Conservation (phyloP, 2,797 vertebrate species). For the Heliangelus exortis region DNA sequence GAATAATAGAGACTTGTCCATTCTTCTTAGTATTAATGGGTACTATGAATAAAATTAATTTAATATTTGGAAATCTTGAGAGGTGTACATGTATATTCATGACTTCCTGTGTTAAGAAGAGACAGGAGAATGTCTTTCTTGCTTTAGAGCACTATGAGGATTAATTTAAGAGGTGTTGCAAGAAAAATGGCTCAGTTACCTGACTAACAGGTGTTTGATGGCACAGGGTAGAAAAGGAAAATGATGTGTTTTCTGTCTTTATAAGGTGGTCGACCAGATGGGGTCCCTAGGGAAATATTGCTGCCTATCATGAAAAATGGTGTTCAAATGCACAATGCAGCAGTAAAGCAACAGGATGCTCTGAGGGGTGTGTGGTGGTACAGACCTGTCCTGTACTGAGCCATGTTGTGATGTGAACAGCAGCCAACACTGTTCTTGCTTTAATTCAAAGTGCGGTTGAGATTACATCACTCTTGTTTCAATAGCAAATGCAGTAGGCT, state of each 20-base stretch:
- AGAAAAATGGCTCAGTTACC: not conserved
- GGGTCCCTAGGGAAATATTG: not conserved
- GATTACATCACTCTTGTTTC: too few species aligned
- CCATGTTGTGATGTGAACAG: too few species aligned
- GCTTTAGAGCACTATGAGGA: not conserved
- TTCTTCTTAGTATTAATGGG: not conserved
- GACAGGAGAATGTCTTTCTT: not conserved
- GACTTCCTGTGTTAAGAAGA: not conserved
- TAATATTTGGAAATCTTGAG: not conserved
- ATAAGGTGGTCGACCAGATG: not conserved
- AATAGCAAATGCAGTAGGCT: too few species aligned
- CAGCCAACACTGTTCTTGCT: too few species aligned
- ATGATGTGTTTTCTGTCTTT: not conserved
- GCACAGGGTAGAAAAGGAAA: not conserved
- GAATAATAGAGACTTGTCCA: not conserved
- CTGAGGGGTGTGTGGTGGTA: not conserved
- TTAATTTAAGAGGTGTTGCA: not conserved
- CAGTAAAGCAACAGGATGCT: not conserved
- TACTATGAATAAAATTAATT: not conserved
- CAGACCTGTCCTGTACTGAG: too few species aligned
- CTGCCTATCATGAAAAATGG: not conserved
- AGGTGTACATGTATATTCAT: fast-evolving
- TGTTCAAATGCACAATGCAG: not conserved
- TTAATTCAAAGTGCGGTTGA: too few species aligned
- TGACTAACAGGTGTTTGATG: not conserved